Percentiles rank a stretch among this genome's conserved stretches.
phyloP scores from a whole-genome alignment of 2,888 invertebrate genomes.

The Brenthis daphne region DNA sequence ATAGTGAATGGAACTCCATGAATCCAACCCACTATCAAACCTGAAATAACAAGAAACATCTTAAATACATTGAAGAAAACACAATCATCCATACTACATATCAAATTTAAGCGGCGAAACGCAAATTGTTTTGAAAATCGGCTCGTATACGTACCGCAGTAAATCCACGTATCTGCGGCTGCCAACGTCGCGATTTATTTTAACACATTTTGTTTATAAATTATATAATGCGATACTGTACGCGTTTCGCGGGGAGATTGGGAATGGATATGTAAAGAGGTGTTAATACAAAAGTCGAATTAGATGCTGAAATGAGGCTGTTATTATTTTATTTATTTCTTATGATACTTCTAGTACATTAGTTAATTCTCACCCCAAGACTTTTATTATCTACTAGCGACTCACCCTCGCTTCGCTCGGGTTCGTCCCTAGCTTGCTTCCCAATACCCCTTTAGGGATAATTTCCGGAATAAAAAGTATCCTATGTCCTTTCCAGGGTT shows the following conservation, averaged over 20 bases:
- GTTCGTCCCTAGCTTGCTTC: too few relatives aligned
- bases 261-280: slow-evolving; percentile 58
- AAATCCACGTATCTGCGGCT: slow-evolving; percentile 72
- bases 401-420: too few relatives aligned
- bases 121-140: slow-evolving; percentile 48
- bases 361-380: too few relatives aligned
- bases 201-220: slow-evolving; percentile 83
- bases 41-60: slow-evolving; percentile 12
- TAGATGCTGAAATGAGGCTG: too few relatives aligned
- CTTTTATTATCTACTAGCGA: too few relatives aligned
- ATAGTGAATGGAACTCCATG: background rate
- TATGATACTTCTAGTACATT: too few relatives aligned
- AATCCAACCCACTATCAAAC: background rate
- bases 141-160: slow-evolving; percentile 43
- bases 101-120: slow-evolving; percentile 31
- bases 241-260: slow-evolving; percentile 66
- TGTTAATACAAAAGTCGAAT: slow-evolving; percentile 36
- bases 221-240: slow-evolving; percentile 81
- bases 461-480: too few relatives aligned
- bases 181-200: slow-evolving; percentile 78
- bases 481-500: too few relatives aligned
- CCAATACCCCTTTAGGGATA: too few relatives aligned
- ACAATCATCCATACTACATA: slow-evolving; percentile 27
- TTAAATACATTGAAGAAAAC: slow-evolving; percentile 2
- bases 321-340: too few relatives aligned